phyloP scores from a whole-genome alignment of 2,888 invertebrate species.

The Cantharis flavilabris region DNA sequence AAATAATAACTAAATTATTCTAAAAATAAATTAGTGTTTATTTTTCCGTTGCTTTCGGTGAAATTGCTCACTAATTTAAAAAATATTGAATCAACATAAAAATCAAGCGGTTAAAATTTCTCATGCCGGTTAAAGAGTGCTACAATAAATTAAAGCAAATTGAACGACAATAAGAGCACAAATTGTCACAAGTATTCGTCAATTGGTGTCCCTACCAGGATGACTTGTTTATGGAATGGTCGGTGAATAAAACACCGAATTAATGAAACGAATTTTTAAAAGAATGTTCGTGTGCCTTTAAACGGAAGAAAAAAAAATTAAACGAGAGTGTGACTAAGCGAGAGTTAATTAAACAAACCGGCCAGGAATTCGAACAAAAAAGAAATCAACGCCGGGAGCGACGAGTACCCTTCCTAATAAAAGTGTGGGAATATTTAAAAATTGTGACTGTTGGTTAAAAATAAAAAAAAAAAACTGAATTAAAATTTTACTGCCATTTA shows the following conservation, averaged over 20 bases:
- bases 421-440: slow-evolving; percentile 3
- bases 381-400: slow-evolving; percentile 8
- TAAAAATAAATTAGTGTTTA: background rate
- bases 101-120: background rate
- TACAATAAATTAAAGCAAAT: slow-evolving; percentile 12
- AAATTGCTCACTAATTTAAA: background rate
- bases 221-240: slow-evolving; percentile 10
- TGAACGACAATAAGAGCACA: slow-evolving; percentile 9
- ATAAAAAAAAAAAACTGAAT: background rate
- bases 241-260: background rate
- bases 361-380: slow-evolving; percentile 16
- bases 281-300: background rate
- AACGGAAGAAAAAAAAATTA: background rate
- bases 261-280: background rate
- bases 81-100: background rate
- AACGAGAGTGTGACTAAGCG: slow-evolving; percentile 4
- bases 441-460: background rate
- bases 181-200: slow-evolving; percentile 8
- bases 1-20: background rate
- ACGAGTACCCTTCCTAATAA: background rate
- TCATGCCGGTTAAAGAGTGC: background rate
- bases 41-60: background rate
- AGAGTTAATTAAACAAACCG: slow-evolving; percentile 11
- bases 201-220: slow-evolving; percentile 6
- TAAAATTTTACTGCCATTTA: background rate